Evolutionary conservation across 2,888 invertebrate genomes (phyloP), one percentile per base, ranked within the genome.

Genomic region (Eristalinus aeneus): DNA sequence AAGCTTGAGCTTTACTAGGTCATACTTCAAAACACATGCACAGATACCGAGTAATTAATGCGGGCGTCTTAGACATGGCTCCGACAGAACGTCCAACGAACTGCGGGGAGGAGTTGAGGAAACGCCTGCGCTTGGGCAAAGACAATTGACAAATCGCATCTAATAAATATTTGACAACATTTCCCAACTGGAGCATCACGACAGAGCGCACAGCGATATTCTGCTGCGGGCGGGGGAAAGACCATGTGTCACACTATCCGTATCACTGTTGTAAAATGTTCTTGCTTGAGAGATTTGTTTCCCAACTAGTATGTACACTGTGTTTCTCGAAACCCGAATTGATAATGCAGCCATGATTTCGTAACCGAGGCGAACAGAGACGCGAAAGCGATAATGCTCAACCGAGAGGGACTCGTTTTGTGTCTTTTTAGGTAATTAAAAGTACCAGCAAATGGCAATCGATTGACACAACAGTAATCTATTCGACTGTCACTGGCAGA

Each of bases 391-490:
- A 73, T 82, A 71, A 61, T 72, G 58, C 53, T 4, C 31, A 34
- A 10, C 16, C 10, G 16, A 32, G 31, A 23, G 11, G 12, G 11
- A 1, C 53, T 36, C 60, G 9, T 23, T 69, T 46, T 71, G 61
- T 32, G 54, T 22, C 61, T 86, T 31, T 61, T 22, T 73, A 80
- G 75, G 77, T 74, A 74, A 68, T 76, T 76, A 73, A 73, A 76
- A 64, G 61, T 63, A 84, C 56, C 10, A 77, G 76, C 53, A 73
- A 76, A 77, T 74, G 82, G 67, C 77, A 78, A 67, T 5, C 39
- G 65, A 69, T 74, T 82, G 82, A 86, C 78, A 82, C 77, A 86
- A 86, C 82, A 86, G 82, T 81, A 63, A 65, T 53, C 53, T 74
- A 46, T 58, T 82, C 63, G 65, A 74, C 22, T 82, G 86, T 74